Percentiles rank a stretch among this genome's conserved stretches.
These are phyloP conservation scores for Zygothrica quintamaculata DNA, from an alignment of 2,888 invertebrate genomes.

Conservation along the genomic window DNA sequence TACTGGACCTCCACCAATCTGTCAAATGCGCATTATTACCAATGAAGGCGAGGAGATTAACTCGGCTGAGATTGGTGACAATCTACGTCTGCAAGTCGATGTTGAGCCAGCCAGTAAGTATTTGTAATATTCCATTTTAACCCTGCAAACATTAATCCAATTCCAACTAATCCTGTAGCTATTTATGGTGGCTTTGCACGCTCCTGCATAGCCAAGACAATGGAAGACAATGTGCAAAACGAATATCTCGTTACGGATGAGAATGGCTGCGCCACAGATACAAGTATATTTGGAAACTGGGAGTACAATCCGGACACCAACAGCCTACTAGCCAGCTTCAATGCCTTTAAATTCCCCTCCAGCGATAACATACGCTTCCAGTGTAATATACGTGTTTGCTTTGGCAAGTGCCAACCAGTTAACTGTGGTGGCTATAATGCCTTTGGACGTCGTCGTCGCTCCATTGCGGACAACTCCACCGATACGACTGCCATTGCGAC, in stretches of 20 bases:
- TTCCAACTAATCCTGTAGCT: slow-evolving; percentile 85
- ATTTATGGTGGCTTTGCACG: slow-evolving; percentile 97
- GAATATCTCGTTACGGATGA: slow-evolving; percentile 97
- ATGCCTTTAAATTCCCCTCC: slow-evolving; percentile 97
- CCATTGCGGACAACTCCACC: slow-evolving; percentile 84
- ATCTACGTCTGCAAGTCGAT: slow-evolving; percentile 93
- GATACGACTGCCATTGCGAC: slow-evolving; percentile 87
- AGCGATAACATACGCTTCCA: slow-evolving; percentile 97
- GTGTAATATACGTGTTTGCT: slow-evolving; percentile 97
- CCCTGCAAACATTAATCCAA: not conserved
- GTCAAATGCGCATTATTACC: slow-evolving; percentile 95
- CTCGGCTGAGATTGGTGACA: slow-evolving; percentile 96
- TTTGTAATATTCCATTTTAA: not conserved
- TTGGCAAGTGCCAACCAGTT: slow-evolving; percentile 97
- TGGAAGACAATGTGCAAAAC: slow-evolving; percentile 94
- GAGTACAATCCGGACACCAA: slow-evolving; percentile 94
- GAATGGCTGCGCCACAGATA: slow-evolving; percentile 96
- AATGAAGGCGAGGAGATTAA: slow-evolving; percentile 94
- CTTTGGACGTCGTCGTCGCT: slow-evolving; percentile 91
- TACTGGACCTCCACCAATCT: slow-evolving; percentile 96
- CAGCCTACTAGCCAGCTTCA: slow-evolving; percentile 93
- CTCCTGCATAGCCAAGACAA: slow-evolving; percentile 96
- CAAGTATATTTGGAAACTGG: slow-evolving; percentile 97
- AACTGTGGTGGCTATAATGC: slow-evolving; percentile 96
- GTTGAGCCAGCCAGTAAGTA: slow-evolving; percentile 90